These are phyloP conservation scores for Potorous gilbertii DNA, from an alignment of 2,797 vertebrate species.

Conservation along the genomic window DNA sequence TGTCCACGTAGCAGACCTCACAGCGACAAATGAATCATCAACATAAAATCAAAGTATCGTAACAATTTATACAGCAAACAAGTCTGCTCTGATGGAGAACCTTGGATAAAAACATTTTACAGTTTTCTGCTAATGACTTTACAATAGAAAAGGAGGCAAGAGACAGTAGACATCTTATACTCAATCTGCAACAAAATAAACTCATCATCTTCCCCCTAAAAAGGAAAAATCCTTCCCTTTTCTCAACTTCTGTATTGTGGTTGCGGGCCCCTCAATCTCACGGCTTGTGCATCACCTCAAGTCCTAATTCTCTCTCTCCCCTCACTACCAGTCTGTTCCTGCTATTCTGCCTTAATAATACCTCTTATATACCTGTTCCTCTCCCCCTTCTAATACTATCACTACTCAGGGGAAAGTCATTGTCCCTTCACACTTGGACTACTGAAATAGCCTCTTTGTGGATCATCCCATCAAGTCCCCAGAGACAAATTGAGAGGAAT, in stretches of 20 bases:
- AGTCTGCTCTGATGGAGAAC: background rate
- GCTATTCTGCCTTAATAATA: background rate
- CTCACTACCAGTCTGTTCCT: background rate
- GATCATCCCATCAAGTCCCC: no score
- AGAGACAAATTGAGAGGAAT: no score
- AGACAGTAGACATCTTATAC: background rate
- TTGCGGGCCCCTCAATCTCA: background rate
- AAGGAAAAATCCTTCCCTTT: background rate
- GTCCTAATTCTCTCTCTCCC: background rate
- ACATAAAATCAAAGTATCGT: background rate
- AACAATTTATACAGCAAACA: background rate
- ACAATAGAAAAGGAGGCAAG: background rate
- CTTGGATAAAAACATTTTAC: background rate
- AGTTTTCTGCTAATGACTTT: background rate
- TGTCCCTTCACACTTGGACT: no score
- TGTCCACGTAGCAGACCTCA: background rate
- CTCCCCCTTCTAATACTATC: background rate
- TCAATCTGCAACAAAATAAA: background rate
- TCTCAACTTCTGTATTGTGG: background rate
- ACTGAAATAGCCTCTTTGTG: no score
- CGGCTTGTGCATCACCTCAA: background rate
- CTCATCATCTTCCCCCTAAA: background rate
- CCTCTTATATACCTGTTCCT: background rate
- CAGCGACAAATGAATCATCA: background rate
- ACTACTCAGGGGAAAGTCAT: no score